These are phyloP conservation scores for Andrena fulva DNA, from an alignment of 2,888 invertebrate genomes.

Conservation along the genomic window DNA sequence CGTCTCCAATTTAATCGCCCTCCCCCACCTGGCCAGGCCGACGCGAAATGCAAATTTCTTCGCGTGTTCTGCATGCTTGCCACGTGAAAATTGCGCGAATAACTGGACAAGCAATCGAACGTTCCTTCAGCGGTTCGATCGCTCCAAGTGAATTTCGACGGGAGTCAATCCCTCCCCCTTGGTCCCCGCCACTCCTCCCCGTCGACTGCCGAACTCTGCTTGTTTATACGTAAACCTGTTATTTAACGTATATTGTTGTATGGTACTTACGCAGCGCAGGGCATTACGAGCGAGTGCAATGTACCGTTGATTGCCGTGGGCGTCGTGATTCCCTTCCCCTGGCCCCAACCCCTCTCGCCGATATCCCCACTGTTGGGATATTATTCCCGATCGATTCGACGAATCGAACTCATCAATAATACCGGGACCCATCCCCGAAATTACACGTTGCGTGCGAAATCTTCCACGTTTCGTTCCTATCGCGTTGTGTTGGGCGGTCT, in stretches of 20 bases:
- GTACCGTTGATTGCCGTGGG: conserved; percentile 82
- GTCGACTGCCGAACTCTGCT: conserved; percentile 36
- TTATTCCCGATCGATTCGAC: conserved; percentile 69
- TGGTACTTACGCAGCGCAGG: conserved; percentile 49
- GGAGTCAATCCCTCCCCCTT: not conserved
- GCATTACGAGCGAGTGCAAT: conserved; percentile 73
- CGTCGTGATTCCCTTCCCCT: conserved; percentile 68
- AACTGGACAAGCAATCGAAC: conserved; percentile 43
- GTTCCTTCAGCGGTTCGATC: conserved; percentile 20
- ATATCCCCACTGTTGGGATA: conserved; percentile 62
- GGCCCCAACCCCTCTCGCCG: conserved; percentile 34
- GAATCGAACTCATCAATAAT: conserved; percentile 65
- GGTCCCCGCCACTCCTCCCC: not conserved
- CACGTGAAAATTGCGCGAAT: conserved; percentile 33
- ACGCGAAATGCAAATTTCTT: conserved; percentile 18
- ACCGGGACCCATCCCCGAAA: conserved; percentile 55
- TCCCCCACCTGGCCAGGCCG: not conserved
- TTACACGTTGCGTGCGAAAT: conserved; percentile 54
- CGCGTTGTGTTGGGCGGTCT: not conserved
- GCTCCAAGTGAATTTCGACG: conserved; percentile 25
- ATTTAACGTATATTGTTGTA: conserved; percentile 59
- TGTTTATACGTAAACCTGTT: conserved; percentile 59
- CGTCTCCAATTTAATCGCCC: not conserved
- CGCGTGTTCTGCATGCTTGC: not conserved
- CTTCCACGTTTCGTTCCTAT: not conserved